Evolutionary conservation across 2,888 invertebrate species (phyloP).

Genomic region (Petrolisthes manimaculis): DNA sequence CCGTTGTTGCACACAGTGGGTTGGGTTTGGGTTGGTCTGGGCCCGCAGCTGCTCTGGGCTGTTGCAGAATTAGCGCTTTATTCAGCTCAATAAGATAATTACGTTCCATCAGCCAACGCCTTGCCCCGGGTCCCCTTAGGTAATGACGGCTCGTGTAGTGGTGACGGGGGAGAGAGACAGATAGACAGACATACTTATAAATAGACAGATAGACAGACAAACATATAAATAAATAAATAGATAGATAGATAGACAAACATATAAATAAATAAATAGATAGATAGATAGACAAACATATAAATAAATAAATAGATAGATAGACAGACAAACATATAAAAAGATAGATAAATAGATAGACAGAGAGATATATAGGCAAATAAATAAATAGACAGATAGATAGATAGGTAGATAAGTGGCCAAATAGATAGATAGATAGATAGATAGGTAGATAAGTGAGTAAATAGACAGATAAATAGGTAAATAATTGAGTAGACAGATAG

Average conservation of each 20-base stretch:
- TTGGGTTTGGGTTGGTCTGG: background rate
- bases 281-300: background rate
- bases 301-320: background rate
- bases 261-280: background rate
- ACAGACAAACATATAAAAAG: background rate
- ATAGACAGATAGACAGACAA: background rate
- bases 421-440: background rate
- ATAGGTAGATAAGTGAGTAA: background rate
- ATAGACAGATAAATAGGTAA: background rate
- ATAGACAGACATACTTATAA: background rate
- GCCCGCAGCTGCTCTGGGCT: background rate
- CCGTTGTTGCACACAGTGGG: background rate
- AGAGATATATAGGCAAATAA: too few species aligned
- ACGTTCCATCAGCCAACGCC: constrained; percentile 47
- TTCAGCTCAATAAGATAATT: constrained; percentile 56
- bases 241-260: background rate
- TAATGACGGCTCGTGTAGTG: constrained; percentile 26
- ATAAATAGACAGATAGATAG: background rate
- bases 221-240: background rate
- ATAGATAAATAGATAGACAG: background rate
- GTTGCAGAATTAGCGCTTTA: constrained; percentile 41
- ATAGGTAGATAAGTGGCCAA: background rate
- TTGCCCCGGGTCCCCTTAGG: constrained; percentile 23
- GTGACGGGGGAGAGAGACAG: constrained; percentile 8
- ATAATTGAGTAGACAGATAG: background rate